Conservation (phyloP, 2,888 invertebrate species). For the Erannis defoliaria region DNA sequence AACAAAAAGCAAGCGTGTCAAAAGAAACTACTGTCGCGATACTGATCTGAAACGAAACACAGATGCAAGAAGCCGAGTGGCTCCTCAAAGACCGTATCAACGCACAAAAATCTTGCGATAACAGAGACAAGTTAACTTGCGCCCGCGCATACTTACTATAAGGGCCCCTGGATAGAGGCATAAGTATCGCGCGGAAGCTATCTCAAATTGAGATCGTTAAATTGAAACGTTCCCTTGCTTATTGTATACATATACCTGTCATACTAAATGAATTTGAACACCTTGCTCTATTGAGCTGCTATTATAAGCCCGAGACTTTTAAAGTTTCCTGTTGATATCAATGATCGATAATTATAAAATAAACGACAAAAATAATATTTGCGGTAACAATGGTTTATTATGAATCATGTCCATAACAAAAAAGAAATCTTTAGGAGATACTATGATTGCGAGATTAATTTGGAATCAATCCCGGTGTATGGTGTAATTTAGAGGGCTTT, state of each 20-base stretch:
- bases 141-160: conserved; percentile 74
- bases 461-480: conserved; percentile 79
- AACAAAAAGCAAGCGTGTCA: conserved; percentile 60
- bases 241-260: conserved; percentile 54
- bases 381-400: conserved; percentile 25
- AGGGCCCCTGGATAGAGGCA: conserved; percentile 72
- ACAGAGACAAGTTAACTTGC: conserved; percentile 82
- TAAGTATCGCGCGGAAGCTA: conserved; percentile 75
- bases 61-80: conserved; percentile 54
- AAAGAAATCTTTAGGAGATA: conserved; percentile 59
- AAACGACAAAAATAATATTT: conserved; percentile 28
- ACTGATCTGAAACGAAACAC: conserved; percentile 66
- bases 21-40: conserved; percentile 61
- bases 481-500: conserved; percentile 83
- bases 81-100: conserved; percentile 71
- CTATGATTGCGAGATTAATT: conserved; percentile 76
- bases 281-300: too few species aligned
- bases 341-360: neutral
- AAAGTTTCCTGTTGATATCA: too few species aligned
- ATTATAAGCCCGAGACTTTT: too few species aligned
- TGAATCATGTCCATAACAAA: conserved; percentile 51
- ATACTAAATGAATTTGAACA: conserved; percentile 26
- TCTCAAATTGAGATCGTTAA: conserved; percentile 77
- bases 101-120: conserved; percentile 80
- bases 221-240: conserved; percentile 80